phyloP scores from a whole-genome alignment of 2,113 vertebrate species.

The Bagarius yarrelli region DNA sequence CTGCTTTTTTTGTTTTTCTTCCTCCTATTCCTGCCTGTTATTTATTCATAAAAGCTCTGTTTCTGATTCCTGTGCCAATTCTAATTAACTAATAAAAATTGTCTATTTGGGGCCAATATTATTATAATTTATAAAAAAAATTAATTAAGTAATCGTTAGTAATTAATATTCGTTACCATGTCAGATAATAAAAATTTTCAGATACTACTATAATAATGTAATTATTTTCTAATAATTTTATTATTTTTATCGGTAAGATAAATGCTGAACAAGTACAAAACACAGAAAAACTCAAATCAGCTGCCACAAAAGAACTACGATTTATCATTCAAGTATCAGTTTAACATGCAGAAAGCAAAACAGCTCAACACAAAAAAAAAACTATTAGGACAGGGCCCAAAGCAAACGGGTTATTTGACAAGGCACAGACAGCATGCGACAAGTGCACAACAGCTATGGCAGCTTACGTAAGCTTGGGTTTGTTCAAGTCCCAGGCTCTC shows the following conservation, averaged over 20 bases:
- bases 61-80: too few species aligned
- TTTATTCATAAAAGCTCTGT: too few species aligned
- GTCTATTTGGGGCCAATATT: too few species aligned
- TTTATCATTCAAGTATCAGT: constrained; percentile 20
- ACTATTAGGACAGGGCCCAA: neutral
- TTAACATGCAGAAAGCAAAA: constrained; percentile 22
- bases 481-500: constrained; percentile 94
- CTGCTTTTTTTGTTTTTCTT: too few species aligned
- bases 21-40: too few species aligned
- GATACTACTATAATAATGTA: too few species aligned
- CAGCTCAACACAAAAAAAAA: constrained; percentile 30
- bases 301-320: neutral
- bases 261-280: neutral
- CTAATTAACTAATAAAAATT: too few species aligned
- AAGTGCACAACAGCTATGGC: neutral
- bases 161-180: too few species aligned
- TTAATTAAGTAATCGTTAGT: too few species aligned
- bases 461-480: constrained; percentile 86
- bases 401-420: neutral
- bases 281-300: neutral
- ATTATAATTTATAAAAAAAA: too few species aligned
- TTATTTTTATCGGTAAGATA: neutral
- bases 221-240: too few species aligned
- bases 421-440: constrained; percentile 20
- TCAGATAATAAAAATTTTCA: too few species aligned